Base-by-base conservation (phyloP, 2,888 invertebrate species). In the Xanthia togata region DNA sequence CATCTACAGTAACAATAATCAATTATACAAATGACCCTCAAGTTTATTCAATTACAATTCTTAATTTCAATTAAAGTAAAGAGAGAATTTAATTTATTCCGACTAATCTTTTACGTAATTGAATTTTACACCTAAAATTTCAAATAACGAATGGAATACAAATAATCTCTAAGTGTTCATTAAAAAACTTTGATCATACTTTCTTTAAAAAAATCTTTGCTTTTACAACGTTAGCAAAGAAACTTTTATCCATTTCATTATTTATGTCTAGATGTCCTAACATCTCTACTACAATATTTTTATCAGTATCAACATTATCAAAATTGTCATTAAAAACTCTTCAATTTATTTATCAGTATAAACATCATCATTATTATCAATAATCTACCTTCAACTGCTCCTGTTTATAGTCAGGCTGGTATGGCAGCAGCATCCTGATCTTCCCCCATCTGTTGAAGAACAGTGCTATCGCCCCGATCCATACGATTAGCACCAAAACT, bases 361-460 rank as follows among this genome's bases (percentile, higher is more conserved):
- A 26, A 55, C 14, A 63, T 12, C 26, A 38, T 57, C 23, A 35
- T 20, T 4, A 50, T 26, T 1, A 12, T 70, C 5, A 96, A n/a
- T n/a, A 53, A 12, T n/a, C 6, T 57, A 73, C 97, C 97, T 98
- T 98, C 71, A 98, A 95, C 92, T 98, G 98, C 90, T 98, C 98
- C 88, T 97, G 97, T 92, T 99, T 99, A 94, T 98, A 99, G 93
- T 98, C 98, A 20, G 99, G 99, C 91, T 99, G 99, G 93, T 99
- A 99, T 9, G 99, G 99, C 87, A 99, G 97, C 87, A 99, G 96
- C 98, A 99, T 99, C 65, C 99, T 97, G 82, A 98, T 98, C 95
- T 98, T 98, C 76, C 98, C 98, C 98, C 98, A 98, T 78, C 98
- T 97, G 93, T 98, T 98, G 97, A 98, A 98, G 97, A 98, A 98